These are phyloP conservation scores for Daktulosphaira vitifoliae DNA, from an alignment of 1,140 invertebrate species.

Conservation along the genomic window DNA sequence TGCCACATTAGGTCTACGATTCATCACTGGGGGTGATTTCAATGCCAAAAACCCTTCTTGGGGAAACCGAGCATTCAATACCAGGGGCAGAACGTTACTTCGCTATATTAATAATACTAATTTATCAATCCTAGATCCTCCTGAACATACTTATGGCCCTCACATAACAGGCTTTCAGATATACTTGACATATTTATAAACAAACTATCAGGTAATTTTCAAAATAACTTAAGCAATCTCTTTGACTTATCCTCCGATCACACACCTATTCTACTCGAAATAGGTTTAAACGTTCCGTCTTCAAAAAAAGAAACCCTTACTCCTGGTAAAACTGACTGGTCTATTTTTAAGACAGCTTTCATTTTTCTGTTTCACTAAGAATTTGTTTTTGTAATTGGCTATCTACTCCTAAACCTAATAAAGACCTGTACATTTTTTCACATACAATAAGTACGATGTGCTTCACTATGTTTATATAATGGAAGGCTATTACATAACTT, in stretches of 20 bases:
- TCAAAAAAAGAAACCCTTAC: conserved; percentile 2
- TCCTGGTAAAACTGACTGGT: neutral
- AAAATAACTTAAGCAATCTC: neutral
- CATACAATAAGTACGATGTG: no score
- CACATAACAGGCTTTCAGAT: neutral
- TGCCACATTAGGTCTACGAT: no score
- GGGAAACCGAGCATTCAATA: neutral
- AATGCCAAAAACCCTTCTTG: no score
- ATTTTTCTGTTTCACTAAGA: no score
- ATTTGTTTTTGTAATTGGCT: no score
- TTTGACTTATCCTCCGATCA: neutral
- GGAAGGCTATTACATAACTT: no score
- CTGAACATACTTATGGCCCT: neutral
- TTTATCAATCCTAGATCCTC: neutral
- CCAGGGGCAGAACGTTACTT: neutral
- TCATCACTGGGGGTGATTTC: no score
- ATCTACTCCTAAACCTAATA: no score
- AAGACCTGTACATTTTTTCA: no score
- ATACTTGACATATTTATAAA: neutral
- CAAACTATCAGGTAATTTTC: neutral
- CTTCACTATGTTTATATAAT: no score
- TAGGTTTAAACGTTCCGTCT: neutral
- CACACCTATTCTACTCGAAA: neutral
- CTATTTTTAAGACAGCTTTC: conserved; percentile 14
- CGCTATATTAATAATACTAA: neutral